These are phyloP conservation scores for Elachura formosa DNA, from an alignment of 2,113 vertebrate species.

Conservation along the genomic window DNA sequence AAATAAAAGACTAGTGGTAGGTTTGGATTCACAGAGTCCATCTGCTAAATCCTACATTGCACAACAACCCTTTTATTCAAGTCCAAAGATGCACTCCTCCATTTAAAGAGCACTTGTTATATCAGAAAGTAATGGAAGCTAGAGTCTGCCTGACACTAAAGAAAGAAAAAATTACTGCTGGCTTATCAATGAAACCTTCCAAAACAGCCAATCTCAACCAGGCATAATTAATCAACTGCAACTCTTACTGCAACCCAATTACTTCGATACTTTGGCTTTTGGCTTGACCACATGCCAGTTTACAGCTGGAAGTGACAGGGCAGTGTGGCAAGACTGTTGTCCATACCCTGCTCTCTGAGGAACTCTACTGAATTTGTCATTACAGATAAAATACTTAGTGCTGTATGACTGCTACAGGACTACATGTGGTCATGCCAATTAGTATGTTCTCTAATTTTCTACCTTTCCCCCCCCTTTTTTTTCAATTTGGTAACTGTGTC, in stretches of 20 bases:
- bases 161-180: background rate
- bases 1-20: slow-evolving; percentile 52
- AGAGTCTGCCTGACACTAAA: background rate
- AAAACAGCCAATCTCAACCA: background rate
- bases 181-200: background rate
- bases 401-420: background rate
- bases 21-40: slow-evolving; percentile 35
- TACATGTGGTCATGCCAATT: background rate
- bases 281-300: background rate
- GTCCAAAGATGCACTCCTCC: slow-evolving; percentile 57
- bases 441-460: background rate
- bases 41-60: slow-evolving; percentile 48
- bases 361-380: background rate
- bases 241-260: background rate
- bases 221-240: background rate
- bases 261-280: background rate
- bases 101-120: slow-evolving; percentile 18
- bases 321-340: background rate
- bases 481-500: background rate
- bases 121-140: slow-evolving; percentile 63
- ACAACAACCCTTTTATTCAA: slow-evolving; percentile 33
- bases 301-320: background rate
- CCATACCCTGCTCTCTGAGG: background rate
- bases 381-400: background rate
- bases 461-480: background rate